Conservation (phyloP, 2,888 invertebrate genomes). For the Cabera pusaria region DNA sequence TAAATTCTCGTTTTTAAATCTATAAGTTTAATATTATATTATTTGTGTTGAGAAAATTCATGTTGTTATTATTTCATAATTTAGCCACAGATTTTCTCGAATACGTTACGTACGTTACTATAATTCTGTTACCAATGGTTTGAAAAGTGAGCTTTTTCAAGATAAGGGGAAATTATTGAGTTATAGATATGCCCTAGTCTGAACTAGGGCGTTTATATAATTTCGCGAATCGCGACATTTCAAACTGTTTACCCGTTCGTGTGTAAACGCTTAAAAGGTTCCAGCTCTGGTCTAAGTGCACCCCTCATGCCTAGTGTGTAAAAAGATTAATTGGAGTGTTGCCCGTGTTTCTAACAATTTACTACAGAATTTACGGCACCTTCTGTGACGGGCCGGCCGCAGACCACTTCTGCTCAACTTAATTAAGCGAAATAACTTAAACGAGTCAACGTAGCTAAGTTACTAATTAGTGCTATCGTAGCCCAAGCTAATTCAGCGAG, state of each 20-base stretch:
- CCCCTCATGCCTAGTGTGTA: conserved; percentile 78
- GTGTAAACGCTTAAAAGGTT: conserved; percentile 62
- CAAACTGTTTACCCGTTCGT: conserved; percentile 38
- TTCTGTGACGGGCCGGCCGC: conserved; percentile 73
- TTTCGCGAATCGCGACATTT: conserved; percentile 1
- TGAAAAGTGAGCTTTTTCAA: no score
- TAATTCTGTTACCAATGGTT: no score
- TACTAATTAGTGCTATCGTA: conserved; percentile 80
- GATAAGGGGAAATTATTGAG: no score
- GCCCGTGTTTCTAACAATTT: conserved; percentile 76
- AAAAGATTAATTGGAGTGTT: conserved; percentile 83
- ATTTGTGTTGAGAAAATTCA: no score
- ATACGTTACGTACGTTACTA: no score
- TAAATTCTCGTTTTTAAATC: no score
- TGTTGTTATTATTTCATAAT: no score
- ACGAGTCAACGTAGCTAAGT: conserved; percentile 58
- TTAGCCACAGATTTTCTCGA: no score
- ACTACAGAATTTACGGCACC: conserved; percentile 55
- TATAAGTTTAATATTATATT: no score
- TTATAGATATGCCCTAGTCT: no score
- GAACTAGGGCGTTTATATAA: no score
- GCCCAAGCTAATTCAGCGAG: conserved; percentile 75
- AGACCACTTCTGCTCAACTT: conserved; percentile 81
- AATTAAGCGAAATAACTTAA: conserved; percentile 83
- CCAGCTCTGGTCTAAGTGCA: conserved; percentile 68